Evolutionary conservation across 2,113 vertebrate genomes (phyloP), one percentile per base, ranked within the genome.

Genomic region (Aleadryas rufinucha): DNA sequence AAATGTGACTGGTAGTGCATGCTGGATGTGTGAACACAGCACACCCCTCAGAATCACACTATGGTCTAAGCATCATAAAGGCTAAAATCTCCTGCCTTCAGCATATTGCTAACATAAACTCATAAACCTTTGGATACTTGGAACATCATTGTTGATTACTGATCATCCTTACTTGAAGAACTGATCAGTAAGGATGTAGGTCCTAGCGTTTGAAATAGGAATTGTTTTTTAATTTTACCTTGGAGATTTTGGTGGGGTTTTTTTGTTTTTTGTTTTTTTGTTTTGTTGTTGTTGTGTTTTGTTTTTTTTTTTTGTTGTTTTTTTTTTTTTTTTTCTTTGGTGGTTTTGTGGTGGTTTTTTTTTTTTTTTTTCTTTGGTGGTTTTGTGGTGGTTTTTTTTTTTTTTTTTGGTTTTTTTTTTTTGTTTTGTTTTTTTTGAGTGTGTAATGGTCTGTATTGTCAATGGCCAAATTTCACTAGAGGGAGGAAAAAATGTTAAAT

Each of bases 191-290:
- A 22, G 59, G 44, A 59, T 60, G 39, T 56, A 66, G 87, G 86
- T 45, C 24, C 13, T 10, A 45, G 3, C 1, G 1, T 61, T 77
- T 57, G 33, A 83, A 76, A n/a, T 4, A 76, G 27, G 10, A 81
- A n/a, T 11, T 64, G 4, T 3, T 64, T 90, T 85, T 56, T 23
- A 8, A 68, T 72, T 84, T 54, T 65, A 72, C 31, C 17, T 45
- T 30, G 9, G 28, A 60, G 20, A 69, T 60, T 52, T 44, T 33
- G 8, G 27, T 56, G 19, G 33, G 4, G 5, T 31, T 37, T 6
- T 44, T 1, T 8, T 41, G 14, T n/a, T 54, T 26, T 7, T n/a
- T n/a, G 5, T 31, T 37, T 6, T 44, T 1, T 8, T 41, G 14
- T n/a, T 54, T 26, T 7, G n/a, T n/a, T n/a, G n/a, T n/a, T n/a